These are phyloP conservation scores for Rhizomys pruinosus DNA, from an alignment of 2,113 vertebrate species.

Conservation along the genomic window DNA sequence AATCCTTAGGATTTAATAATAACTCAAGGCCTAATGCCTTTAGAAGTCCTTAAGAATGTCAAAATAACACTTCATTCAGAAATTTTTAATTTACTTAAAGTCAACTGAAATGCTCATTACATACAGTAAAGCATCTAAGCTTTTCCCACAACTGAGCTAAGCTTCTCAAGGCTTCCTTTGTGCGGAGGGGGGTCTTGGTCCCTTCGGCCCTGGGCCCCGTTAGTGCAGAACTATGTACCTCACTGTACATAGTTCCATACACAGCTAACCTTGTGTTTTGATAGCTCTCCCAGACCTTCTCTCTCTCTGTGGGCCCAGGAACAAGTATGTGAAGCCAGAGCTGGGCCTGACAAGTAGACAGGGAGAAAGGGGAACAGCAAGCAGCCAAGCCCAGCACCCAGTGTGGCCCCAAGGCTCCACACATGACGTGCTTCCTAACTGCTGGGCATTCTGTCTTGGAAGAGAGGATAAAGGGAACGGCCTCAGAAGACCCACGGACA, in stretches of 20 bases:
- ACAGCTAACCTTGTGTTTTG: not conserved
- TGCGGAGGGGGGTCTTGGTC: not conserved
- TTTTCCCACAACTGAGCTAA: not conserved
- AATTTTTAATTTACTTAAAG: not conserved
- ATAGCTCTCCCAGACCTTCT: no score
- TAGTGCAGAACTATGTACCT: not conserved
- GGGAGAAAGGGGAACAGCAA: not conserved
- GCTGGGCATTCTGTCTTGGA: not conserved
- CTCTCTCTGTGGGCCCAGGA: not conserved
- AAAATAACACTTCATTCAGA: constrained; percentile 57
- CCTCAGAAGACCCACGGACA: not conserved
- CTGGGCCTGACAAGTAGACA: not conserved
- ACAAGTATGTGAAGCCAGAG: constrained; percentile 28
- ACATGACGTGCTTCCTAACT: no score
- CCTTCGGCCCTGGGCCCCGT: not conserved
- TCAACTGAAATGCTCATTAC: constrained; percentile 48
- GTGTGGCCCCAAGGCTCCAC: not conserved
- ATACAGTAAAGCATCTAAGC: constrained; percentile 32
- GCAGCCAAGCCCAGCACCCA: not conserved
- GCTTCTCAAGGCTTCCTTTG: constrained; percentile 26
- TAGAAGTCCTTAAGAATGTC: constrained; percentile 68
- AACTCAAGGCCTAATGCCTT: constrained; percentile 77
- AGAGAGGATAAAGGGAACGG: not conserved
- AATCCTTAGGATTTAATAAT: constrained; percentile 93
- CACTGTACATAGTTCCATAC: constrained; percentile 32